Evolutionary conservation across 2,797 vertebrate genomes (phyloP).

Genomic region (Schizopygopsis pylzovi): DNA sequence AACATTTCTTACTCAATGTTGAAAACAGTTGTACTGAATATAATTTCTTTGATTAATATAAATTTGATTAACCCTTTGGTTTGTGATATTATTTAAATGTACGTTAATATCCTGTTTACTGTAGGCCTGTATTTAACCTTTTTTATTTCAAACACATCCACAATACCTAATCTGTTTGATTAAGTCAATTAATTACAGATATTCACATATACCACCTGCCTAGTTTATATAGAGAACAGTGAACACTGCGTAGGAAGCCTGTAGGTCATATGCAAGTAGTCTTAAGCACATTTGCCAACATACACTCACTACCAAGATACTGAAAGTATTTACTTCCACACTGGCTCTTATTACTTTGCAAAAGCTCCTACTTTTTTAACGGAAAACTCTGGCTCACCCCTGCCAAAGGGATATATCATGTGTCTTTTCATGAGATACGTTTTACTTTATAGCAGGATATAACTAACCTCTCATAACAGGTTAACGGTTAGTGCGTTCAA

Average conservation of each 20-base stretch:
- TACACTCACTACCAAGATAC: not conserved
- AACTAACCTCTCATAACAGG: slow-evolving; percentile 23
- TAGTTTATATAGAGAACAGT: not conserved
- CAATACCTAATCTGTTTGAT: too few relatives aligned
- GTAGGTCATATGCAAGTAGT: not conserved
- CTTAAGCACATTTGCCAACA: not conserved
- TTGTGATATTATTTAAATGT: too few relatives aligned
- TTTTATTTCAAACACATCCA: too few relatives aligned
- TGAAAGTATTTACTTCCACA: not conserved
- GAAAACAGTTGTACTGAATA: not conserved
- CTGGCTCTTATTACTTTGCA: not conserved
- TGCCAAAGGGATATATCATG: not conserved
- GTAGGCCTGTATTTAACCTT: too few relatives aligned
- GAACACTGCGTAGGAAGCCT: not conserved
- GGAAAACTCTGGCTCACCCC: not conserved
- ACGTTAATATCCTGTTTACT: too few relatives aligned
- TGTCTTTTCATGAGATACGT: not conserved
- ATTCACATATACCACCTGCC: not conserved
- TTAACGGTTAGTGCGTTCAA: slow-evolving; percentile 36
- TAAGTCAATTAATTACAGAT: not conserved
- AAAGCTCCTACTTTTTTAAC: not conserved
- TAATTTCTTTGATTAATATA: not conserved
- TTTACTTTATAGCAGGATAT: slow-evolving; percentile 10
- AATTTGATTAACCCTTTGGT: too few relatives aligned
- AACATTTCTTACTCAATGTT: too few relatives aligned